Conservation (phyloP, 2,113 vertebrate genomes). For the Zosterops pallidus region DNA sequence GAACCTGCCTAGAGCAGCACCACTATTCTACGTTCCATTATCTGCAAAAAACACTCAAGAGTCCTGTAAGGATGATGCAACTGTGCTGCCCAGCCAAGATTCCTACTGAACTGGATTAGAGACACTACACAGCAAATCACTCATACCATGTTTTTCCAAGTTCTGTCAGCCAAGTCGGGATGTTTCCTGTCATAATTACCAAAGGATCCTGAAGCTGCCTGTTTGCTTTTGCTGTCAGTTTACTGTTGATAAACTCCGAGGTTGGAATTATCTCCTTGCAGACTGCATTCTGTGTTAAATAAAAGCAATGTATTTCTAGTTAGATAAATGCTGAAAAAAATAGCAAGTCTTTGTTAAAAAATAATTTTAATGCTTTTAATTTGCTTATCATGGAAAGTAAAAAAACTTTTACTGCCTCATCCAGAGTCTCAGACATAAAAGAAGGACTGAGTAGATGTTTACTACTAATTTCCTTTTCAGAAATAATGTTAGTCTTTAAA, state of each 20-base stretch:
- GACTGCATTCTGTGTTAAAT: slow-evolving; percentile 84
- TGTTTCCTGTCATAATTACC: slow-evolving; percentile 99
- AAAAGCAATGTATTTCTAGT: neutral
- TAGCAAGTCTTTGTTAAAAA: neutral
- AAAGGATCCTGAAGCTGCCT: slow-evolving; percentile 97
- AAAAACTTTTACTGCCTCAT: neutral
- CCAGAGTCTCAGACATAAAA: neutral
- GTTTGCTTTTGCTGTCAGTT: slow-evolving; percentile 98
- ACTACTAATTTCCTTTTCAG: neutral
- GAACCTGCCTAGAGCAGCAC: neutral
- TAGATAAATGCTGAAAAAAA: neutral
- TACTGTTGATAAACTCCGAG: slow-evolving; percentile 97
- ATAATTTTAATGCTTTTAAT: neutral
- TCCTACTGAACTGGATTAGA: neutral
- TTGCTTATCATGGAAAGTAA: neutral
- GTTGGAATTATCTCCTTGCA: slow-evolving; percentile 98
- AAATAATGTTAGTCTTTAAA: neutral
- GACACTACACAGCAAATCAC: neutral
- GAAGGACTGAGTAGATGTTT: neutral
- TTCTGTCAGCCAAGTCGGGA: slow-evolving; percentile 97
- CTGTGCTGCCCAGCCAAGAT: neutral
- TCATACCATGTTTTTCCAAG: slow-evolving; percentile 96
- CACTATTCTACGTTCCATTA: neutral
- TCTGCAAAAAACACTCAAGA: neutral
- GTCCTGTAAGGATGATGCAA: neutral